A percentile compares a stretch with the other conserved stretches of the same genome.
phyloP scores from a whole-genome alignment of 2,888 invertebrate genomes.

The Platycheirus rosarum region DNA sequence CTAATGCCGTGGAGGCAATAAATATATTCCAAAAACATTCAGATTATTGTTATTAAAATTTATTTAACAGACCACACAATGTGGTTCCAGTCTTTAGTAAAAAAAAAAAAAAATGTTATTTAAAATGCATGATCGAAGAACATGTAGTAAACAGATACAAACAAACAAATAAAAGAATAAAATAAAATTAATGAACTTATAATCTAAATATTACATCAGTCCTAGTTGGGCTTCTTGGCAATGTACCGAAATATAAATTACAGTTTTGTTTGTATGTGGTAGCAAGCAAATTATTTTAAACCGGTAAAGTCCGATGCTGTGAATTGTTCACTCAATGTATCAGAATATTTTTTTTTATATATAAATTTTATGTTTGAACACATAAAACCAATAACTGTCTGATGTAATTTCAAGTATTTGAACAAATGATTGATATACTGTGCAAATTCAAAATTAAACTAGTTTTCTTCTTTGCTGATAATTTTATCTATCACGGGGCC shows the following conservation, averaged over 20 bases:
- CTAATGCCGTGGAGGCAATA: constrained; percentile 1
- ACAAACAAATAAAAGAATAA: constrained; percentile 43
- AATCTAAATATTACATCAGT: constrained; percentile 64
- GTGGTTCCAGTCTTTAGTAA: constrained; percentile 57
- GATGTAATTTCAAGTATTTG: no score
- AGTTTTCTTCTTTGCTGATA: constrained; percentile 67
- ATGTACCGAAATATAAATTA: constrained; percentile 24
- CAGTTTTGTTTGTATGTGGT: constrained; percentile 6
- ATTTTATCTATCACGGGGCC: constrained; percentile 79
- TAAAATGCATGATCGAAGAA: constrained; percentile 40
- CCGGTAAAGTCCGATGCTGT: constrained; percentile 45
- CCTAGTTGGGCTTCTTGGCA: constrained; percentile 28
- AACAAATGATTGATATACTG: no score
- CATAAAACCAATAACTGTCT: constrained; percentile 29
- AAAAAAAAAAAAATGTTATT: constrained; percentile 18
- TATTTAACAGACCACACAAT: constrained; percentile 63
- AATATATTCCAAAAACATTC: constrained; percentile 18
- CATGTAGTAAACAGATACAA: constrained; percentile 55
- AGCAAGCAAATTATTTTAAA: constrained; percentile 56
- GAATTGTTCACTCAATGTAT: constrained; percentile 1
- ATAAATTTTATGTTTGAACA: constrained; percentile 11
- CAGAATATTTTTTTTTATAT: constrained; percentile 12
- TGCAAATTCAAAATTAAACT: constrained; percentile 10
- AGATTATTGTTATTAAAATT: constrained; percentile 41
- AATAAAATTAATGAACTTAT: constrained; percentile 44